These are phyloP conservation scores for Ammodramus savannarum DNA, from an alignment of 2,113 vertebrate species.

Conservation along the genomic window DNA sequence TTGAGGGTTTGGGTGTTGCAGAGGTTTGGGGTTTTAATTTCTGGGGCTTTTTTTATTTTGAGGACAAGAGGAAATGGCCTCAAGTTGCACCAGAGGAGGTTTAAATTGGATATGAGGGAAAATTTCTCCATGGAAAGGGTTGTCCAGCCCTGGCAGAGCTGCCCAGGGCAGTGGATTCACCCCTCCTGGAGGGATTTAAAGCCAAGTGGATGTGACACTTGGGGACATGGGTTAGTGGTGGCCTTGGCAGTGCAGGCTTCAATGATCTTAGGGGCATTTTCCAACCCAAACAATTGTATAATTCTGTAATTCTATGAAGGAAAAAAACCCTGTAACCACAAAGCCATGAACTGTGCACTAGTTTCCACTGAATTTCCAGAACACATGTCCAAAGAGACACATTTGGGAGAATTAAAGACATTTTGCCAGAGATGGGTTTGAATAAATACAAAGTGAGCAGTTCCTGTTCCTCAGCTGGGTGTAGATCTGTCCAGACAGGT, in stretches of 20 bases:
- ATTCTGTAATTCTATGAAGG: neutral
- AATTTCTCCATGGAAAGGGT: neutral
- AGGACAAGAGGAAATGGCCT: neutral
- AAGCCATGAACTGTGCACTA: neutral
- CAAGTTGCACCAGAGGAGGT: neutral
- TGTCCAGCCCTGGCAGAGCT: neutral
- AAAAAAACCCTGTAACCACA: neutral
- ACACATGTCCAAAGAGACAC: neutral
- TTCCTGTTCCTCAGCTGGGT: neutral
- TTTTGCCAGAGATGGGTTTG: neutral
- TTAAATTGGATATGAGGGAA: neutral
- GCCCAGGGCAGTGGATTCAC: neutral
- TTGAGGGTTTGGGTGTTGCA: neutral
- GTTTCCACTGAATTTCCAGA: neutral
- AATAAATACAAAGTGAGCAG: fast-evolving
- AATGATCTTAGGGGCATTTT: neutral
- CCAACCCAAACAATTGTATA: neutral
- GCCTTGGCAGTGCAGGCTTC: neutral
- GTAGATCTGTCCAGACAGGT: neutral
- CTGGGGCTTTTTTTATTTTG: neutral
- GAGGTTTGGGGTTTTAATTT: neutral
- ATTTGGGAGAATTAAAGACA: neutral
- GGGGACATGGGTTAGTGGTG: neutral
- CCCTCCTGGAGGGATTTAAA: neutral
- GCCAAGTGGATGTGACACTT: neutral